These are phyloP conservation scores for Python bivittatus DNA, from an alignment of 2,113 vertebrate species.

Conservation along the genomic window DNA sequence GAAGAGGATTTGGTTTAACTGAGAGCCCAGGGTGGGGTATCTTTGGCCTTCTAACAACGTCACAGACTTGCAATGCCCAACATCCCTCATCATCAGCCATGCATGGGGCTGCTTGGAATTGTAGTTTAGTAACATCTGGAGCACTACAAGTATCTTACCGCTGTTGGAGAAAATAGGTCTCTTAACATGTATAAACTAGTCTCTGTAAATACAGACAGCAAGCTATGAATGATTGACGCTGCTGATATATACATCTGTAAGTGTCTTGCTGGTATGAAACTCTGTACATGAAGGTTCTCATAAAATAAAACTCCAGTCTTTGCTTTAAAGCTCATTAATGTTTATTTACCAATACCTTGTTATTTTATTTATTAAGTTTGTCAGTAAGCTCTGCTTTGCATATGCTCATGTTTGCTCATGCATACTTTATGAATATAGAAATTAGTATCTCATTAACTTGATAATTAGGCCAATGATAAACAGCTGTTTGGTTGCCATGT, in stretches of 20 bases:
- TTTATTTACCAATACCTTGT: constrained; percentile 79
- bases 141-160: not conserved
- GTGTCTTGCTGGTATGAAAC: not conserved
- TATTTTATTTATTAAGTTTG: constrained; percentile 87
- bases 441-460: constrained; percentile 93
- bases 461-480: constrained; percentile 92
- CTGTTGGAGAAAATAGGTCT: constrained; percentile 9
- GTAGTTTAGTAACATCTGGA: not conserved
- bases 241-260: constrained; percentile 27
- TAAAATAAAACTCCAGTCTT: constrained; percentile 41
- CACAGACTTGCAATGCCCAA: not conserved
- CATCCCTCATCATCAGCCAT: not conserved
- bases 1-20: constrained; percentile 22
- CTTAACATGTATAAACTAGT: constrained; percentile 24
- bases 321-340: constrained; percentile 69
- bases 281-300: constrained; percentile 25
- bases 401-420: constrained; percentile 79
- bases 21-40: not conserved
- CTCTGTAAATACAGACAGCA: constrained; percentile 33
- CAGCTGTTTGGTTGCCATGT: constrained; percentile 83
- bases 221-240: constrained; percentile 19
- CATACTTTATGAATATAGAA: constrained; percentile 86
- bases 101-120: not conserved
- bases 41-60: not conserved
- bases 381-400: constrained; percentile 81